Evolutionary conservation across 2,113 vertebrate genomes (phyloP), one percentile per base, ranked within the genome.

Genomic region (Merops nubicus): DNA sequence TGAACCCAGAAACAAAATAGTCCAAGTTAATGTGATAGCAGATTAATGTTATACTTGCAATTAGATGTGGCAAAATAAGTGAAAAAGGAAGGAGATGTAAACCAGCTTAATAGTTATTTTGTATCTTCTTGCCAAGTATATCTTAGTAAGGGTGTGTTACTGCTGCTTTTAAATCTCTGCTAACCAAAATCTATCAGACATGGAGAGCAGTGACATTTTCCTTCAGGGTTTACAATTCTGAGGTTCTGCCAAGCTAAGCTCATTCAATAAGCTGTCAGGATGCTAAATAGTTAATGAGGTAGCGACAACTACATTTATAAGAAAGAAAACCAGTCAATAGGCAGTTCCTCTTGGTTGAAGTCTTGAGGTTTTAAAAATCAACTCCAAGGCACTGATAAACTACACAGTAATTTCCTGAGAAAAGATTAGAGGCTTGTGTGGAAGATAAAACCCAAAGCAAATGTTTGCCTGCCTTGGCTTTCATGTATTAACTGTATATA

Each of bases 1-100:
- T 74, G 78, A 94, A 86, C 53, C 40, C 59, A 72, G 67, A 85
- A 79, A 45, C 70, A 70, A 75, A 91, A 81, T 64, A 93, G 93
- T 86, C 56, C 72, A 73, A 79, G 62, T 72, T 70, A 82, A 47
- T 60, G 54, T 9, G 34, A 68, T 34, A 83, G 82, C 56, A 90
- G 91, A 94, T 89, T 84, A 72, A 92, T 62, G 88, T n/a, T 72
- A 74, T 75, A 36, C 50, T 42, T 11, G 62, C 67, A 88, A 48
- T 95, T 88, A 94, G 62, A 78, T 36, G 68, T 23, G 6, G 36
- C 43, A 94, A 89, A 81, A 78, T 47, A 48, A 96, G 93, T 76
- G 89, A 64, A 88, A 78, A 91, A 67, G 54, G 45, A 92, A 91
- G 59, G 73, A 88, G 92, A 93, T 89, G 77, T 89, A 96, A 94